Conservation (phyloP, 2,113 vertebrate species). For the Dicaeum eximium region DNA sequence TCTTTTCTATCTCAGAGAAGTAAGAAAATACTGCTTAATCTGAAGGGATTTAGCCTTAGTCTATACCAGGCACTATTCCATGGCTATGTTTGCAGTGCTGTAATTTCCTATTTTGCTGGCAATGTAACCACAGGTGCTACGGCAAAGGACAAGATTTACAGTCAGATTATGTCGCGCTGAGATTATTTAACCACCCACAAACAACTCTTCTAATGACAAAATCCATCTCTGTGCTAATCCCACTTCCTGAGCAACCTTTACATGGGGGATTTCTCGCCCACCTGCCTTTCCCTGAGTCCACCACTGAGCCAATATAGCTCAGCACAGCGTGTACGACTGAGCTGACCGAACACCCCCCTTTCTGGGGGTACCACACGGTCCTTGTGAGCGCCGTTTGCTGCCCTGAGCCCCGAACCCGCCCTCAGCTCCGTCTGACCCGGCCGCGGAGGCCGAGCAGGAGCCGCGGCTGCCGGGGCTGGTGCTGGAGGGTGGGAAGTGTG, state of each 20-base stretch:
- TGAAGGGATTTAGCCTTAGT: background rate
- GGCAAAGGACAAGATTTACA: background rate
- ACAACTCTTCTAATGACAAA: background rate
- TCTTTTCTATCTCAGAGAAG: background rate
- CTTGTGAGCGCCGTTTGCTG: rapidly evolving
- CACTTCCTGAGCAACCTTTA: background rate
- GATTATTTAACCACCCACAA: rapidly evolving
- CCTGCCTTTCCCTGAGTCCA: background rate
- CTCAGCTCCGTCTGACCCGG: background rate
- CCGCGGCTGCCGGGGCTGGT: background rate
- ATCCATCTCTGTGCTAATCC: background rate
- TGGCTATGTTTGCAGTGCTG: rapidly evolving
- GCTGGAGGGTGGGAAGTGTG: no score
- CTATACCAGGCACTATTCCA: background rate
- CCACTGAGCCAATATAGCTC: rapidly evolving
- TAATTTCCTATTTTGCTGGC: background rate
- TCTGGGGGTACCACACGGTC: rapidly evolving
- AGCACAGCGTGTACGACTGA: rapidly evolving
- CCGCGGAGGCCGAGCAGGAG: background rate
- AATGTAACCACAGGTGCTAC: rapidly evolving
- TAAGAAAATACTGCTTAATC: background rate
- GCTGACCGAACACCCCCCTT: rapidly evolving
- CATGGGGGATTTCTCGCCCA: background rate
- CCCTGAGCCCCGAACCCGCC: rapidly evolving
- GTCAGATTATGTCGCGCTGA: rapidly evolving